A percentile compares a stretch with the other conserved stretches of the same genome.
Conservation (phyloP, 2,113 vertebrate genomes). For the Menidia beryllina region DNA sequence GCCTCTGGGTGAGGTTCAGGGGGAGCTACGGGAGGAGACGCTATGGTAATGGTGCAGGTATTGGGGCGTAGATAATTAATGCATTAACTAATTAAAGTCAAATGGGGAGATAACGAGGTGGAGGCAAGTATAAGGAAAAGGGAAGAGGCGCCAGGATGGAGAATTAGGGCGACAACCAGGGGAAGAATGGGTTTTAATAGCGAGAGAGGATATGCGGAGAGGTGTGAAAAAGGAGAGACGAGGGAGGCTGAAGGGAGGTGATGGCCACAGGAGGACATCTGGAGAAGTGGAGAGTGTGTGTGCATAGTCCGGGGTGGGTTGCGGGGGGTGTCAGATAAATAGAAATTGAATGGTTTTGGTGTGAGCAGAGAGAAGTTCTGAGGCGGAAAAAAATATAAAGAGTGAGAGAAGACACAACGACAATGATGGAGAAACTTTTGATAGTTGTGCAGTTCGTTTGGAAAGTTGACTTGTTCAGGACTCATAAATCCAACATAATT, state of each 20-base stretch:
- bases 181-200: constrained; percentile 75
- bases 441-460: constrained; percentile 81
- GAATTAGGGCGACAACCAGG: constrained; percentile 67
- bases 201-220: constrained; percentile 63
- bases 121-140: constrained; percentile 56
- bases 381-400: constrained; percentile 82
- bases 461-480: constrained; percentile 78
- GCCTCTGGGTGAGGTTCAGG: constrained; percentile 58
- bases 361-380: constrained; percentile 80
- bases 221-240: constrained; percentile 78
- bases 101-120: constrained; percentile 81
- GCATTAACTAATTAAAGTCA: constrained; percentile 85
- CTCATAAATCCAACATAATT: constrained; percentile 76
- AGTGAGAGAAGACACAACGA: constrained; percentile 74
- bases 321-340: constrained; percentile 75
- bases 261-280: neutral
- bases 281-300: neutral
- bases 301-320: neutral
- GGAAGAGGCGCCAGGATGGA: constrained; percentile 57
- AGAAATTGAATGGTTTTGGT: constrained; percentile 84
- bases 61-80: constrained; percentile 85
- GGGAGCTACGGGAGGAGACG: constrained; percentile 58
- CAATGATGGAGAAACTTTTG: constrained; percentile 85
- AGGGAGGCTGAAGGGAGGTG: constrained; percentile 53
- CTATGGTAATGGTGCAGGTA: constrained; percentile 81